Percentiles rank a stretch among this genome's conserved stretches.
Conservation (phyloP, 2,113 vertebrate genomes). For the Trachemys scripta region DNA sequence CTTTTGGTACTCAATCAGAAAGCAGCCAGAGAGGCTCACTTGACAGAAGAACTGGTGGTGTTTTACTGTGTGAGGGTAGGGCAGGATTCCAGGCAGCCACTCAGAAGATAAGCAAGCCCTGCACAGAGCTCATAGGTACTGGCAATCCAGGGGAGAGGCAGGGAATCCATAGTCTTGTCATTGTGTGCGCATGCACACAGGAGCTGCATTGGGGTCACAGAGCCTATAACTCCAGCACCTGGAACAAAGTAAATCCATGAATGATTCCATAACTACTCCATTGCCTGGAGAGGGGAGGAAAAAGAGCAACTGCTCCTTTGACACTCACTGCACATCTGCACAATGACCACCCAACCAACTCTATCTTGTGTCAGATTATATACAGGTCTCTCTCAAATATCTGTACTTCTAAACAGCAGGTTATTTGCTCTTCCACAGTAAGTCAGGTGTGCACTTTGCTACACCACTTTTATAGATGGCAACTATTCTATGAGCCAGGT, state of each 20-base stretch:
- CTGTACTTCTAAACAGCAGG: background rate
- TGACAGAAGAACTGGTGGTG: background rate
- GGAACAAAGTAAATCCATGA: background rate
- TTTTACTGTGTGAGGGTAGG: background rate
- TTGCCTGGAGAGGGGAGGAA: background rate
- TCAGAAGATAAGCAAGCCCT: background rate
- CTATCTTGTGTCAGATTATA: accelerated
- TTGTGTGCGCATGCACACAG: background rate
- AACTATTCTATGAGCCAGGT: background rate
- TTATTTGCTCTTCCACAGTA: background rate
- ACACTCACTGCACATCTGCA: background rate
- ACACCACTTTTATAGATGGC: background rate
- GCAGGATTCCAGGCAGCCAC: background rate
- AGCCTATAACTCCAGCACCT: background rate
- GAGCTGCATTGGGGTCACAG: background rate
- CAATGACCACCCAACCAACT: background rate
- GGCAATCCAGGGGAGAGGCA: background rate
- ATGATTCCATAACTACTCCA: background rate
- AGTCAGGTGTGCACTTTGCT: background rate
- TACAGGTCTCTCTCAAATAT: background rate
- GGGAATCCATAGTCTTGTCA: background rate
- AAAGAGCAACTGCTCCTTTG: background rate
- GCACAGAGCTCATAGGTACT: background rate
- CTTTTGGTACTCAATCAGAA: background rate
- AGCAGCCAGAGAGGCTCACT: background rate